These are phyloP conservation scores for Lacanobia oleracea DNA, from an alignment of 2,888 invertebrate genomes.

Conservation along the genomic window DNA sequence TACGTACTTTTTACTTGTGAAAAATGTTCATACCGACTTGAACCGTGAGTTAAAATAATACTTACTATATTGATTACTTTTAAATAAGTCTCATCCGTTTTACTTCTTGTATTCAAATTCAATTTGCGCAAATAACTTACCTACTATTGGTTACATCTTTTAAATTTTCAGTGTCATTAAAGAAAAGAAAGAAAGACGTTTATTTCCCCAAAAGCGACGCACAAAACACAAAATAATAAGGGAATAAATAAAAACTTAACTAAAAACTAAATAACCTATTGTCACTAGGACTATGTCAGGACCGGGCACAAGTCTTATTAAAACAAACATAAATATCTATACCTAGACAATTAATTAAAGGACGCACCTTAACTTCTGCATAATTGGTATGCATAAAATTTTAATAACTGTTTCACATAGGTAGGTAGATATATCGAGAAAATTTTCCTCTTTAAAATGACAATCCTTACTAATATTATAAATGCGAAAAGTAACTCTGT, in stretches of 20 bases:
- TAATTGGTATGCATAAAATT: slow-evolving; percentile 15
- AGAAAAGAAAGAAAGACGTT: too few species aligned
- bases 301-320: too few species aligned
- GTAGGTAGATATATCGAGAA: slow-evolving; percentile 3
- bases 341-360: neutral
- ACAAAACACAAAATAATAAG: too few species aligned
- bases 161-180: neutral
- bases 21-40: neutral
- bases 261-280: too few species aligned
- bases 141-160: neutral
- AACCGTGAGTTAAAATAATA: neutral
- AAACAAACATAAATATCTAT: too few species aligned
- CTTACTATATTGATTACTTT: too few species aligned
- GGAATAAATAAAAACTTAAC: too few species aligned
- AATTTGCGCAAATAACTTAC: neutral
- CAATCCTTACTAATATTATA: too few species aligned
- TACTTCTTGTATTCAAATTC: neutral
- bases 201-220: too few species aligned
- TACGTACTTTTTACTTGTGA: neutral
- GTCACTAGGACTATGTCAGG: too few species aligned
- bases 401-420: slow-evolving; percentile 17
- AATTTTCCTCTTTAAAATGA: slow-evolving; percentile 11
- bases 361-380: neutral
- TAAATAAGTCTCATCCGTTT: neutral
- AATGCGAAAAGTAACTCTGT: too few species aligned